Evolutionary conservation across 2,113 vertebrate species (phyloP).

Genomic region (Ramphastos sulfuratus): DNA sequence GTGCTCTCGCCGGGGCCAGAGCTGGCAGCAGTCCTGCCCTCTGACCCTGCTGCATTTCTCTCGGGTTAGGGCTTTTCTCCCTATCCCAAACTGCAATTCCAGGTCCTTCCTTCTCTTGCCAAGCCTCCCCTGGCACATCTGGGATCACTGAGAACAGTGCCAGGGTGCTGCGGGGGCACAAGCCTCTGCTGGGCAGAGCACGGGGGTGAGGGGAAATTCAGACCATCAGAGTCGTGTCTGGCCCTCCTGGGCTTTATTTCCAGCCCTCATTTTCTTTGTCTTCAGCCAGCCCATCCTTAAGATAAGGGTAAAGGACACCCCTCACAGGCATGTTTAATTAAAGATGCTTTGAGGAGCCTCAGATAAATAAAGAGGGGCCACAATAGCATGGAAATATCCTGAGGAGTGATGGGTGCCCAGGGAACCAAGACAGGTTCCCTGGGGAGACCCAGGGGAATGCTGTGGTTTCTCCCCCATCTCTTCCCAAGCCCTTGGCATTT

Average conservation of each 20-base stretch:
- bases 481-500: conserved; percentile 54
- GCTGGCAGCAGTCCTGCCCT: conserved; percentile 41
- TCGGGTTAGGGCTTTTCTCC: conserved; percentile 43
- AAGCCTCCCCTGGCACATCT: background rate
- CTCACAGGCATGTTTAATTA: conserved; percentile 43
- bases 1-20: background rate
- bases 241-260: background rate
- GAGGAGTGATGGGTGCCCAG: background rate
- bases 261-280: conserved; percentile 13
- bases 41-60: conserved; percentile 38
- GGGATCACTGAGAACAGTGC: fast-evolving
- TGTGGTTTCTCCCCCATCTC: background rate
- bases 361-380: conserved; percentile 25
- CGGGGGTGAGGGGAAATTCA: fast-evolving
- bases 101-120: background rate
- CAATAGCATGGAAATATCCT: background rate
- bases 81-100: background rate
- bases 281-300: background rate
- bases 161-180: background rate
- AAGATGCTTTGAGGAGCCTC: background rate
- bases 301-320: background rate
- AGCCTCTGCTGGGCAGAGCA: background rate
- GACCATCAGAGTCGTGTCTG: background rate
- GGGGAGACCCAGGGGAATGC: conserved; percentile 42
- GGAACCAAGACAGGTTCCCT: conserved; percentile 49